phyloP scores from a whole-genome alignment of 2,888 invertebrate species.

The Drosophila nigritarsus region DNA sequence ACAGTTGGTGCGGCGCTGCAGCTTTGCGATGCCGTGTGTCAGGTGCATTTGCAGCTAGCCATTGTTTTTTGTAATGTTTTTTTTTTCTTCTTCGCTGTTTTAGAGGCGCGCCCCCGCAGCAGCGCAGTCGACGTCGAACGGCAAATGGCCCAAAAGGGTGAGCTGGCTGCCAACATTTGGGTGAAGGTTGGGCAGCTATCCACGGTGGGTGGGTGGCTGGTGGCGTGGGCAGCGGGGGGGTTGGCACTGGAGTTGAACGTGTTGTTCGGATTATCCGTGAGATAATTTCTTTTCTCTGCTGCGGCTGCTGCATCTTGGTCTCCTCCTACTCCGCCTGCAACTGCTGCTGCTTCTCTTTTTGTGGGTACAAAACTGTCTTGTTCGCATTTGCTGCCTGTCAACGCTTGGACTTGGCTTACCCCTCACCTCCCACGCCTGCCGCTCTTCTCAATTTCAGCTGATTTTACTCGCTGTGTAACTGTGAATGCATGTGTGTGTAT shows the following conservation, averaged over 20 bases:
- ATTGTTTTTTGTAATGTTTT: constrained; percentile 49
- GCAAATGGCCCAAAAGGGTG: constrained; percentile 50
- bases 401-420: constrained; percentile 61
- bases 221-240: not conserved
- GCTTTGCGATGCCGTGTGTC: constrained; percentile 33
- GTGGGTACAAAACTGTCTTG: constrained; percentile 70
- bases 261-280: constrained; percentile 80
- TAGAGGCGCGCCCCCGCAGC: constrained; percentile 67
- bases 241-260: constrained; percentile 56
- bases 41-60: constrained; percentile 64
- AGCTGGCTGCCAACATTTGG: constrained; percentile 51
- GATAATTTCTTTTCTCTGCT: constrained; percentile 68
- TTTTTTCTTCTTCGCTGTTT: constrained; percentile 1
- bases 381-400: constrained; percentile 77
- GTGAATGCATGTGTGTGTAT: constrained; percentile 42
- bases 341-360: constrained; percentile 11
- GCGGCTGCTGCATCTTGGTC: constrained; percentile 6
- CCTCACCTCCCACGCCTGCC: not conserved
- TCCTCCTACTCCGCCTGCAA: not conserved
- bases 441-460: not conserved
- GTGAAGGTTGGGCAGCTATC: constrained; percentile 44
- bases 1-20: constrained; percentile 27
- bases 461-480: constrained; percentile 27
- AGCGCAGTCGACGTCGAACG: constrained; percentile 26
- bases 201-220: not conserved